These are phyloP conservation scores for Oreocharis arfaki DNA, from an alignment of 2,113 vertebrate genomes.

Conservation along the genomic window DNA sequence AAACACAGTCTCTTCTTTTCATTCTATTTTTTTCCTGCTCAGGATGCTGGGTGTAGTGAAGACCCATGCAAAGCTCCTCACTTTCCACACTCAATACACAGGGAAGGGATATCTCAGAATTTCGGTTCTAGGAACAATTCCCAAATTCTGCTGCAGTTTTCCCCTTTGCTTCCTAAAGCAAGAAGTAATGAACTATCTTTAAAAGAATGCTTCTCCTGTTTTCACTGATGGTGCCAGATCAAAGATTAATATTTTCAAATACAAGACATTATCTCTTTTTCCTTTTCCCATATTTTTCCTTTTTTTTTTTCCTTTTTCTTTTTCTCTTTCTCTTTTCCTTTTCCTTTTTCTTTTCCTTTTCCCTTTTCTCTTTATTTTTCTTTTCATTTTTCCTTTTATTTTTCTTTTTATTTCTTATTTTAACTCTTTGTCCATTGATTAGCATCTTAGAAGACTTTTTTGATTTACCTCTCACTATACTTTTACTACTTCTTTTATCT, in stretches of 20 bases:
- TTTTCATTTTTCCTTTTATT: too few species aligned
- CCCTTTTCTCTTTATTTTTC: too few species aligned
- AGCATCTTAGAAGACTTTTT: not conserved
- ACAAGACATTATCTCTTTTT: not conserved
- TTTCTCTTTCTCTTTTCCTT: too few species aligned
- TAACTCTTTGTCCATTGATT: not conserved
- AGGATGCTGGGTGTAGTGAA: not conserved
- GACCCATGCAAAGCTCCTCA: fast-evolving
- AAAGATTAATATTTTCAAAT: not conserved
- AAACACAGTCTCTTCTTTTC: not conserved
- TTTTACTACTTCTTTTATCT: not conserved
- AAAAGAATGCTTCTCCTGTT: not conserved
- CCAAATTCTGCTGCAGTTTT: not conserved
- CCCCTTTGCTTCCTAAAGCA: not conserved
- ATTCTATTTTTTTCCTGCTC: not conserved
- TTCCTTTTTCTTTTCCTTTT: not conserved
- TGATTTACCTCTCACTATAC: not conserved
- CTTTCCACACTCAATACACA: not conserved
- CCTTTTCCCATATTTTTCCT: not conserved
- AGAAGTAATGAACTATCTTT: not conserved
- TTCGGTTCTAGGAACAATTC: not conserved
- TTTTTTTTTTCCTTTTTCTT: not conserved
- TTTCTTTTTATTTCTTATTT: not conserved
- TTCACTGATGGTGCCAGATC: not conserved
- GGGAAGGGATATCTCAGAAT: not conserved